A percentile compares a stretch with the other conserved stretches of the same genome.
Conservation (phyloP, 2,888 invertebrate species). For the Endomychus coccineus region DNA sequence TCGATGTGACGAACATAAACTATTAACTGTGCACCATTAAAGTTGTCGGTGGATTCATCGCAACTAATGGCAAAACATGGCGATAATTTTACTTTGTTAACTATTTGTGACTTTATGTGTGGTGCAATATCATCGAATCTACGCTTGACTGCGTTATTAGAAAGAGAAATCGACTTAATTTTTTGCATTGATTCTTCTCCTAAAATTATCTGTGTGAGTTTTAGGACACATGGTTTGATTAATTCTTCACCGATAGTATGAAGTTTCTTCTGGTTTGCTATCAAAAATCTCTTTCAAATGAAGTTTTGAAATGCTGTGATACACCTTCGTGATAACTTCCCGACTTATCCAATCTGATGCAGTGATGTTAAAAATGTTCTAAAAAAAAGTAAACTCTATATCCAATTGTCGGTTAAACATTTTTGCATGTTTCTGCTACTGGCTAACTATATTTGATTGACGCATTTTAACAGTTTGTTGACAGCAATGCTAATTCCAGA, state of each 20-base stretch:
- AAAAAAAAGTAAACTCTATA: too few relatives aligned
- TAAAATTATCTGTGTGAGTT: conserved; percentile 15
- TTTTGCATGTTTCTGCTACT: too few relatives aligned
- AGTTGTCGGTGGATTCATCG: conserved; percentile 17
- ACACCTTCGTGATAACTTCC: too few relatives aligned
- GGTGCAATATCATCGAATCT: conserved; percentile 18
- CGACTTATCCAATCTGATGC: too few relatives aligned
- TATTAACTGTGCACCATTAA: conserved; percentile 14
- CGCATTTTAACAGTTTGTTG: too few relatives aligned
- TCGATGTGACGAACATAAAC: conserved; percentile 13
- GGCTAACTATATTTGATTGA: too few relatives aligned
- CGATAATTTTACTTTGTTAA: conserved; percentile 7
- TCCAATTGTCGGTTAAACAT: too few relatives aligned
- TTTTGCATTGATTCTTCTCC: conserved; percentile 18
- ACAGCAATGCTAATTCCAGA: too few relatives aligned
- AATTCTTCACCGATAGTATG: conserved; percentile 15
- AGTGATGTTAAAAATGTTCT: too few relatives aligned
- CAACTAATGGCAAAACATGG: conserved; percentile 16
- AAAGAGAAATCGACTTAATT: conserved; percentile 18
- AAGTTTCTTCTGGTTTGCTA: conserved; percentile 22
- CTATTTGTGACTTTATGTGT: conserved; percentile 15
- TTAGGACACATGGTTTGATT: conserved; percentile 14
- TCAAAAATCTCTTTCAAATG: conserved; percentile 7
- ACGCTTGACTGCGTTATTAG: conserved; percentile 19
- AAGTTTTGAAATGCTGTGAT: conserved; percentile 2